These are phyloP conservation scores for Nycticorax nycticorax DNA, from an alignment of 2,113 vertebrate genomes.

Conservation along the genomic window DNA sequence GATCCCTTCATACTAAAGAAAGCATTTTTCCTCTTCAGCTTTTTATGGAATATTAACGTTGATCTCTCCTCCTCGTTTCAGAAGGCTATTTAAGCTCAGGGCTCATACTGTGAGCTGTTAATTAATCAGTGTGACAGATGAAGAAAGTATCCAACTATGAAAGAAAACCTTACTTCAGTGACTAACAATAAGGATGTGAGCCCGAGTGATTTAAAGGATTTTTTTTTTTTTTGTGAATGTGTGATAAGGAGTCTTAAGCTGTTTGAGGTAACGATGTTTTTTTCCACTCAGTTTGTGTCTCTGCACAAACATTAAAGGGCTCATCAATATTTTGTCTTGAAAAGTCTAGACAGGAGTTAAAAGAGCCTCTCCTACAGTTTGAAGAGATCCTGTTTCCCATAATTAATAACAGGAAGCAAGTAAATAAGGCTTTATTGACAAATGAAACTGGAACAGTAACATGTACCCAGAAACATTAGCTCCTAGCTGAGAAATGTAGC, in stretches of 20 bases:
- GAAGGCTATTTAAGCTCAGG: conserved; percentile 58
- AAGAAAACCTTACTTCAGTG: conserved; percentile 71
- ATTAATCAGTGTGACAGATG: conserved; percentile 81
- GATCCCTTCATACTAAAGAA: background rate
- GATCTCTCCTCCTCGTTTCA: conserved; percentile 56
- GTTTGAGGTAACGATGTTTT: conserved; percentile 22
- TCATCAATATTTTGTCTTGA: conserved; percentile 63
- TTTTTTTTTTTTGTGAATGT: background rate
- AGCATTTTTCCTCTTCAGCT: conserved; percentile 12
- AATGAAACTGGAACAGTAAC: conserved; percentile 54
- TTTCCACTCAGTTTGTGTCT: conserved; percentile 31
- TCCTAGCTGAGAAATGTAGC: conserved; percentile 5
- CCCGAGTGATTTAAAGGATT: conserved; percentile 20
- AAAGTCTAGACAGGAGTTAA: conserved; percentile 68
- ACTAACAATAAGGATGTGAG: conserved; percentile 36
- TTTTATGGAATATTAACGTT: conserved; percentile 49
- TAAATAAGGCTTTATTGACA: conserved; percentile 70
- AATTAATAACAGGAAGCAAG: conserved; percentile 76
- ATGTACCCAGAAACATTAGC: conserved; percentile 18
- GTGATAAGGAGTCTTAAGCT: conserved; percentile 49
- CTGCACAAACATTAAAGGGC: conserved; percentile 54
- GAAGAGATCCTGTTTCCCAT: conserved; percentile 70
- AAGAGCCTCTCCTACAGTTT: conserved; percentile 58
- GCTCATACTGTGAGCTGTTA: conserved; percentile 70
- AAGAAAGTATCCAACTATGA: conserved; percentile 75